These are phyloP conservation scores for Lacerta agilis DNA, from an alignment of 2,797 vertebrate species.

Conservation along the genomic window DNA sequence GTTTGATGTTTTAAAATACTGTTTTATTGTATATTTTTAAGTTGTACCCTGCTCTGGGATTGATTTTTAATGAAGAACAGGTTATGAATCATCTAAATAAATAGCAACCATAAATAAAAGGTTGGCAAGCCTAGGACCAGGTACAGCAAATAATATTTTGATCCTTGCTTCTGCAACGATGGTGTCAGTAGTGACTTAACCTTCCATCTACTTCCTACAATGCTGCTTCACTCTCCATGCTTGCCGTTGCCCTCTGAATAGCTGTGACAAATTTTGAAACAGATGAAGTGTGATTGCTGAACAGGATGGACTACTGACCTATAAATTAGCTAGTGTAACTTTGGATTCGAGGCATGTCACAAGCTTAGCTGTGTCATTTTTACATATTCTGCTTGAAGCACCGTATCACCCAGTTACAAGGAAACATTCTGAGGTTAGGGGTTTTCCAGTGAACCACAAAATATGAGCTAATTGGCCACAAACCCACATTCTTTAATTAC, in stretches of 20 bases:
- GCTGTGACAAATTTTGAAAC: conserved; percentile 34
- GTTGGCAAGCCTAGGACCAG: neutral
- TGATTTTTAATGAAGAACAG: too few relatives aligned
- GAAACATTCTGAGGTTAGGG: neutral
- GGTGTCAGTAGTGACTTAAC: neutral
- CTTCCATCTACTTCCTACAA: neutral
- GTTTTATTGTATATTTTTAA: too few relatives aligned
- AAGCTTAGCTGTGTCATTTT: neutral
- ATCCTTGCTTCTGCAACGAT: neutral
- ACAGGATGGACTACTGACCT: neutral
- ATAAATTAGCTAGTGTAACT: neutral
- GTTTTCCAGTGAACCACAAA: neutral
- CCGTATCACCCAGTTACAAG: neutral
- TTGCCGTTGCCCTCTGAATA: conserved; percentile 29
- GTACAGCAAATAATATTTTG: accelerated
- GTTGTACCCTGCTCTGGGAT: too few relatives aligned
- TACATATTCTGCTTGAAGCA: neutral
- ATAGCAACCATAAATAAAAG: too few relatives aligned
- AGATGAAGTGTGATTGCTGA: neutral
- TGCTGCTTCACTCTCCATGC: neutral
- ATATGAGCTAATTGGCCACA: conserved; percentile 16
- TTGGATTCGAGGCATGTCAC: neutral
- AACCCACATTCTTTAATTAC: neutral
- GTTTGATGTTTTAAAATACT: too few relatives aligned
- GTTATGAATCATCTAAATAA: too few relatives aligned